phyloP scores from a whole-genome alignment of 2,797 vertebrate species.

The Alosa sapidissima region DNA sequence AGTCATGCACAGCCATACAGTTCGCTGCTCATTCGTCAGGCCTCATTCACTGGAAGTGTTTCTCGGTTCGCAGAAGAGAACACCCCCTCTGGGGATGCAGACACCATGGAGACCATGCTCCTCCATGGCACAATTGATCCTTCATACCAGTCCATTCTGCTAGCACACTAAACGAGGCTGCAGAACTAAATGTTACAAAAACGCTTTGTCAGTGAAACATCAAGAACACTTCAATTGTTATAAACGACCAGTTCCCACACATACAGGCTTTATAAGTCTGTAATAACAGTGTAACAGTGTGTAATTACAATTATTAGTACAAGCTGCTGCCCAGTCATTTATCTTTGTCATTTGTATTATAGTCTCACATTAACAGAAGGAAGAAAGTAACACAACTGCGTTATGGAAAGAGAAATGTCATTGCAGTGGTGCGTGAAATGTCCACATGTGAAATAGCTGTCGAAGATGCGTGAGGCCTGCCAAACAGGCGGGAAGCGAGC shows the following conservation, averaged over 20 bases:
- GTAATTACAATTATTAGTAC: not conserved
- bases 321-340: not conserved
- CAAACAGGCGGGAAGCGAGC: not conserved
- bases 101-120: not conserved
- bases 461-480: not conserved
- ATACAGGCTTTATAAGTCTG: not conserved
- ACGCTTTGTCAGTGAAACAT: not conserved
- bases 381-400: not conserved
- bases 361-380: not conserved
- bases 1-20: not conserved
- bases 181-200: not conserved
- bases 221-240: not conserved
- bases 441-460: slow-evolving; percentile 25
- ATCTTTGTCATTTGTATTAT: not conserved
- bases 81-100: not conserved
- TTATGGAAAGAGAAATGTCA: slow-evolving; percentile 18
- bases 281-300: slow-evolving; percentile 15
- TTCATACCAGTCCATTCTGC: not conserved
- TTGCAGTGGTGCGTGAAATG: not conserved
- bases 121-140: not conserved
- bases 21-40: not conserved
- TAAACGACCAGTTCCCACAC: not conserved
- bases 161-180: not conserved
- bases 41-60: not conserved
- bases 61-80: not conserved